A percentile compares a stretch with the other conserved stretches of the same genome.
phyloP scores from a whole-genome alignment of 2,797 vertebrate species.

The Clarias laeviceps region DNA sequence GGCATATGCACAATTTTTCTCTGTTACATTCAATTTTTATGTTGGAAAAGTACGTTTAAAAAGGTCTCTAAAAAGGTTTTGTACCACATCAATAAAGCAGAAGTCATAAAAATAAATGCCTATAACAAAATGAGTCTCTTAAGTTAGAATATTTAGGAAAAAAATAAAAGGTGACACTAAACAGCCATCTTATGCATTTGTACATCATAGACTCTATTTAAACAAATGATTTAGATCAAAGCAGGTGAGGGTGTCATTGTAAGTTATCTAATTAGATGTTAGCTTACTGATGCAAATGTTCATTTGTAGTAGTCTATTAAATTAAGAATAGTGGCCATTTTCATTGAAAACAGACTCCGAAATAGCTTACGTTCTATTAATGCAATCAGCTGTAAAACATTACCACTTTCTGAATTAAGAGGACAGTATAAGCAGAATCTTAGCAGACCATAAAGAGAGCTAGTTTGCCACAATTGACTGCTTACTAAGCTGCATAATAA shows the following conservation, averaged over 20 bases:
- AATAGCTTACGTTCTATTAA: neutral
- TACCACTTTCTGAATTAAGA: slow-evolving; percentile 2
- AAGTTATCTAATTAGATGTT: neutral
- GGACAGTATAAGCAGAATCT: neutral
- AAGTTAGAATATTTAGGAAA: neutral
- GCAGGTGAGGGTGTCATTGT: neutral
- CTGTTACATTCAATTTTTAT: neutral
- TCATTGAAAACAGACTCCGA: neutral
- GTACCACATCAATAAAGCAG: neutral
- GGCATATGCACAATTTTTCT: neutral
- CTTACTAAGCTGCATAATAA: neutral
- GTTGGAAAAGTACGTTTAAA: neutral
- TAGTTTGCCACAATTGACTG: neutral
- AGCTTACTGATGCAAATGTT: neutral
- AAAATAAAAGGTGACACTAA: neutral
- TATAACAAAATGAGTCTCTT: neutral
- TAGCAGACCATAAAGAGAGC: neutral
- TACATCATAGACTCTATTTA: neutral
- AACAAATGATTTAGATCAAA: neutral
- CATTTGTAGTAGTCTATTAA: neutral
- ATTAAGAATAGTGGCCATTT: neutral
- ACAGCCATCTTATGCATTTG: neutral
- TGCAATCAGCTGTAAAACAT: neutral
- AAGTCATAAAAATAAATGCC: neutral
- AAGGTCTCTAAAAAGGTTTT: neutral